Base-by-base conservation (phyloP, 1,140 invertebrate species). In the Sminthurides bifidus region DNA sequence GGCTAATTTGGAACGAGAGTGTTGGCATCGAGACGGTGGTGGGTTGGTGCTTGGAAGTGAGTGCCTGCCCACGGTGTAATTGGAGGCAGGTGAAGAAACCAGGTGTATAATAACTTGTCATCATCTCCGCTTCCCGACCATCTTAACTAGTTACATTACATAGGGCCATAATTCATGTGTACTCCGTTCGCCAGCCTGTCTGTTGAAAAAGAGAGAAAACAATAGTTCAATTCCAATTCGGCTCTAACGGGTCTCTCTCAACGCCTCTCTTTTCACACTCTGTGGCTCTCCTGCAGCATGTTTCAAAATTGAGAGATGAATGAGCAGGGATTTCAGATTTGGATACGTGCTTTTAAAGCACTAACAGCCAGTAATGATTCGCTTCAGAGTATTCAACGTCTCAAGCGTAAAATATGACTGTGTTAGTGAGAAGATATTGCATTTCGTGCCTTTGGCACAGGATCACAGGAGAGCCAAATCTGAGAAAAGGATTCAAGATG, bases 151-250 rank as follows among this genome's bases (percentile, higher is more conserved):
- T n/a, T n/a, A n/a, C n/a, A n/a, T n/a, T n/a, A n/a, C n/a, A n/a
- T n/a, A n/a, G n/a, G n/a, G n/a, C n/a, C n/a, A n/a, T n/a, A n/a
- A 37, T 59, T 59, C 52, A 59, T 48, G 57, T 59, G 43, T 59
- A 59, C 52, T 59, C 57, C 52, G 57, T 59, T 37, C 57, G 53
- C 57, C 57, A 59, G 33, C 57, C 57, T 37, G 57, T 52, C 57
- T 59, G 45, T 49, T 27, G 35, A 40, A 40, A 31, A 21, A 50
- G 35, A 17, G 12, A 31, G 35, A 33, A 19, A 17, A 6, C 8
- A 43, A n/a, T 19, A 14, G 6, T 19, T 19, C 8, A 19, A 10
- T 43, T 8, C 6, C 21, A 43, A n/a, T n/a, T n/a, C n/a, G n/a
- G n/a, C n/a, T n/a, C n/a, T n/a, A n/a, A n/a, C n/a, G n/a, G n/a